These are phyloP conservation scores for Bufo bufo DNA, from an alignment of 2,113 vertebrate species.

Conservation along the genomic window DNA sequence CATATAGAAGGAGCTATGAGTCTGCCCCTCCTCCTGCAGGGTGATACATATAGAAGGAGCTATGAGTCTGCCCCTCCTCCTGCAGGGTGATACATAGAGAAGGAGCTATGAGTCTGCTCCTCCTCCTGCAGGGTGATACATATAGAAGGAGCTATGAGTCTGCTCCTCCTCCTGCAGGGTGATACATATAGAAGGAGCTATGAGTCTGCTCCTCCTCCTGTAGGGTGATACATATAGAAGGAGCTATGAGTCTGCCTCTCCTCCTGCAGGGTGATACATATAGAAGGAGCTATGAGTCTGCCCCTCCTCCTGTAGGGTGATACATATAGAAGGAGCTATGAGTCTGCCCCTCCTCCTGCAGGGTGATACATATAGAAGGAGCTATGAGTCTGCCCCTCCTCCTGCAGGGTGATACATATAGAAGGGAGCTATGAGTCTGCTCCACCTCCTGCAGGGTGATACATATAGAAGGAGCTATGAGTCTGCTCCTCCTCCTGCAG, in stretches of 20 bases:
- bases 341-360: background rate
- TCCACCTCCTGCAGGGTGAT: background rate
- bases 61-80: conserved; percentile 1
- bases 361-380: background rate
- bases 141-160: background rate
- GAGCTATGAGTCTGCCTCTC: conserved; percentile 6
- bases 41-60: background rate
- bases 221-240: background rate
- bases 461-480: background rate
- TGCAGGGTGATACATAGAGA: background rate
- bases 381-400: background rate
- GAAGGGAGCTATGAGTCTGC: background rate
- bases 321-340: background rate
- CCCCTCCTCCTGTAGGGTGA: background rate
- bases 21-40: background rate
- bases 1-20: background rate
- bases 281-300: background rate
- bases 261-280: background rate
- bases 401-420: background rate
- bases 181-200: background rate
- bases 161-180: conserved; percentile 6
- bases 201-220: conserved; percentile 5
- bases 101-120: conserved; percentile 23
- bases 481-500: background rate
- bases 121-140: background rate